These are phyloP conservation scores for Mechanitis messenoides DNA, from an alignment of 2,888 invertebrate species.

Conservation along the genomic window DNA sequence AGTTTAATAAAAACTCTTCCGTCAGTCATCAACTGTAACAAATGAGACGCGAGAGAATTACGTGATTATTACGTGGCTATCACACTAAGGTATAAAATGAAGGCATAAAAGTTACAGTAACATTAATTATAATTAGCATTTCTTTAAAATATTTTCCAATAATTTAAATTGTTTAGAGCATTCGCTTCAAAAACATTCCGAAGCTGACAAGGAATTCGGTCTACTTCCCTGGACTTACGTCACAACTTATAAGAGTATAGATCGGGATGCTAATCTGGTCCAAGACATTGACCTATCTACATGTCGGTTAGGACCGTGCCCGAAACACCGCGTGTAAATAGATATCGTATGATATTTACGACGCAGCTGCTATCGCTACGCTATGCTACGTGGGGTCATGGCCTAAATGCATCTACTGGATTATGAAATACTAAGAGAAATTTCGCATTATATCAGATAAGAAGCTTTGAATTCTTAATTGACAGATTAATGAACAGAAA, in stretches of 20 bases:
- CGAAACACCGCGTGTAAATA: conserved; percentile 41
- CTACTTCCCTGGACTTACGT: conserved; percentile 15
- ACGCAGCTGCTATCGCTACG: conserved; percentile 48
- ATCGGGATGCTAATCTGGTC: conserved; percentile 42
- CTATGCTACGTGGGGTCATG: conserved; percentile 28
- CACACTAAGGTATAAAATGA: too few relatives aligned
- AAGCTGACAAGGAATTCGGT: neutral
- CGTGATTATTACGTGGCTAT: conserved; percentile 13
- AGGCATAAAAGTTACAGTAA: too few relatives aligned
- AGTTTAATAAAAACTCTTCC: conserved; percentile 70
- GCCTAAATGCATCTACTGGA: conserved; percentile 17
- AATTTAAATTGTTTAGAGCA: too few relatives aligned
- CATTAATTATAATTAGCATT: too few relatives aligned
- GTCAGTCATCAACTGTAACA: conserved; percentile 49
- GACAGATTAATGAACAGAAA: neutral
- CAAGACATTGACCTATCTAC: conserved; percentile 72
- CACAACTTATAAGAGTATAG: conserved; percentile 21
- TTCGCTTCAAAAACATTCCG: neutral
- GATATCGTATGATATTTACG: conserved; percentile 61
- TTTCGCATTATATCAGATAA: too few relatives aligned
- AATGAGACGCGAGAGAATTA: conserved; percentile 25
- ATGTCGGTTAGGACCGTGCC: conserved; percentile 45
- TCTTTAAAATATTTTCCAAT: too few relatives aligned
- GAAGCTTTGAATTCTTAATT: neutral
- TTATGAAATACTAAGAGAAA: neutral